These are phyloP conservation scores for Pyrocephalus nanus DNA, from an alignment of 2,797 vertebrate species.

Conservation along the genomic window DNA sequence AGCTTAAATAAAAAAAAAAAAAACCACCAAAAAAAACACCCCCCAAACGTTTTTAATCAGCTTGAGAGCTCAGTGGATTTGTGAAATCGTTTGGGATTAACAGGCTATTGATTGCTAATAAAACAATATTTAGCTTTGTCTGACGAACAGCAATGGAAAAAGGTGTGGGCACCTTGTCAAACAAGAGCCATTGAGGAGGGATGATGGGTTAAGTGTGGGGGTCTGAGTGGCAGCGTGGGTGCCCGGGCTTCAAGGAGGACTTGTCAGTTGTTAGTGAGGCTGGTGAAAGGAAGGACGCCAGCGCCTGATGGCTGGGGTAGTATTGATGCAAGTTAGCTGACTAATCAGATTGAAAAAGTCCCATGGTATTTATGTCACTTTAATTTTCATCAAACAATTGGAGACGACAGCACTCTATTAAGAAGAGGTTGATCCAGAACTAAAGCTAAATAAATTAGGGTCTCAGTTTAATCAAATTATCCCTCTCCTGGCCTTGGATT, in stretches of 20 bases:
- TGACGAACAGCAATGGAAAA: conserved; percentile 72
- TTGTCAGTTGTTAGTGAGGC: conserved; percentile 78
- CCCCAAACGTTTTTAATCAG: conserved; percentile 71
- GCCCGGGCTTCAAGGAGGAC: conserved; percentile 77
- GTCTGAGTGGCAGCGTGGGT: conserved; percentile 78
- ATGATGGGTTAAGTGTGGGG: conserved; percentile 85
- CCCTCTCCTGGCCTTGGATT: conserved; percentile 81
- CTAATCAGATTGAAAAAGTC: conserved; percentile 88
- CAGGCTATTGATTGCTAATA: conserved; percentile 87
- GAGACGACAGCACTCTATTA: conserved; percentile 85
- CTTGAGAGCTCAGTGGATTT: conserved; percentile 80
- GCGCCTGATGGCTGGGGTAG: conserved; percentile 82
- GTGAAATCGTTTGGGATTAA: conserved; percentile 81
- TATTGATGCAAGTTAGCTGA: conserved; percentile 83
- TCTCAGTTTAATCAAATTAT: conserved; percentile 88
- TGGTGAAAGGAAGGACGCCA: conserved; percentile 82
- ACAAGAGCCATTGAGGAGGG: conserved; percentile 79
- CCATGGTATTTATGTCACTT: conserved; percentile 90
- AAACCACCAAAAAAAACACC: background rate
- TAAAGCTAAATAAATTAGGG: conserved; percentile 92
- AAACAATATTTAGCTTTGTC: conserved; percentile 91
- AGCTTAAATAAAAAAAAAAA: conserved; percentile 61
- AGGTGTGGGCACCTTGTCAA: conserved; percentile 86
- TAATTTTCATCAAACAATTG: conserved; percentile 87
- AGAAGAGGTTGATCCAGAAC: conserved; percentile 86